Base-by-base conservation (phyloP, 2,888 invertebrate species). In the Drosophila helvetica region DNA sequence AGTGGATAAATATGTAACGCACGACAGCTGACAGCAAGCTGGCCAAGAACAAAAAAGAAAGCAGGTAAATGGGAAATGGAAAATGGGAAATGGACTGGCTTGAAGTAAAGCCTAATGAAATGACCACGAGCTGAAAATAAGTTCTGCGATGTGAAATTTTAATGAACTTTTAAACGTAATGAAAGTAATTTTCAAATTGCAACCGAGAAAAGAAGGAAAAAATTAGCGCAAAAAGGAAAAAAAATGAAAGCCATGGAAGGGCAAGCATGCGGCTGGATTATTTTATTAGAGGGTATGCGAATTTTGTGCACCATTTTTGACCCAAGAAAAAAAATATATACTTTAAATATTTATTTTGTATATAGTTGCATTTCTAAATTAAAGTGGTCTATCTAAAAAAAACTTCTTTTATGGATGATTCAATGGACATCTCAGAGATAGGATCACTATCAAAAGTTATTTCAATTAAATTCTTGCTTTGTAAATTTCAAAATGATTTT, bases 101-200 rank as follows among this genome's bases (percentile, higher is more conserved):
- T 45, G 25, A 46, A 54, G 17, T 19, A 54, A 27, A 57, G 48
- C 56, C 70, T 72, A 78, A 75, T 74, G 73, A 54, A 58, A n/a
- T 25, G 33, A 43, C 17, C 10, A 18, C n/a, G 17, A n/a, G 17
- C 9, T 15, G 15, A 50, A 51, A 69, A 69, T 68, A 73, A 77
- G 61, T 75, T 75, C 62, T 69, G 48, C 66, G 62, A 69, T 74
- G 70, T 66, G 47, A 63, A 75, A 77, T 79, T 88, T 80, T 83
- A 86, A 89, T 90, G 80, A 86, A 80, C 89, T 89, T 88, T 85
- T 81, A 78, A 88, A 84, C 74, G 78, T 81, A 86, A 85, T 81
- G 78, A 88, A 89, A 90, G 78, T 85, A 81, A 86, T 80, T 82
- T 83, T 75, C 76, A 77, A 81, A 83, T 76, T 76, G 78, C 57